A percentile compares a stretch with the other conserved stretches of the same genome.
Evolutionary conservation across 2,888 invertebrate genomes (phyloP).

Genomic region (Dinocampus coccinellae): DNA sequence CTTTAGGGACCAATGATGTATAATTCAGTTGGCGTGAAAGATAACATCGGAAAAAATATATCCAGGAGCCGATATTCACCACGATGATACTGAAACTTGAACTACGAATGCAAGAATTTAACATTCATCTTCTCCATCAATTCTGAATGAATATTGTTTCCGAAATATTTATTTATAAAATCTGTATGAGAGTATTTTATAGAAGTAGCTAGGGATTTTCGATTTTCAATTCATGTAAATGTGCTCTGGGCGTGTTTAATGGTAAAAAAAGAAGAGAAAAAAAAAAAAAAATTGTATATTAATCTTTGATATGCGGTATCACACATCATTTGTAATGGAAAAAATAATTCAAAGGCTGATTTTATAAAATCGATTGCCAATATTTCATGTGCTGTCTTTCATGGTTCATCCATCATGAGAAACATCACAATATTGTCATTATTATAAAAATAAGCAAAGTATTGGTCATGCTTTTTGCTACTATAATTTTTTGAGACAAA

Average conservation of each 20-base stretch:
- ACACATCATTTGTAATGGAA: neutral
- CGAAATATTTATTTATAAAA: neutral
- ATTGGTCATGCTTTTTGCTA: too few relatives aligned
- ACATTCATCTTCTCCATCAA: neutral
- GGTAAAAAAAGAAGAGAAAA: too few relatives aligned
- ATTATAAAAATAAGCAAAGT: too few relatives aligned
- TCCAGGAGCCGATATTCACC: slow-evolving; percentile 59
- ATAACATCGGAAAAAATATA: slow-evolving; percentile 56
- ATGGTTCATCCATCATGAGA: too few relatives aligned
- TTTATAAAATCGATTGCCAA: neutral
- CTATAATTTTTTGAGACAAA: too few relatives aligned
- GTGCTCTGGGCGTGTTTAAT: too few relatives aligned
- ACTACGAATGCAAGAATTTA: neutral
- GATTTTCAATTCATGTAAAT: slow-evolving; percentile 1
- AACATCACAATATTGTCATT: neutral
- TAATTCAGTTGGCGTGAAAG: slow-evolving; percentile 60
- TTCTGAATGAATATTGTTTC: neutral
- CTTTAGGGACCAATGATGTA: slow-evolving; percentile 65
- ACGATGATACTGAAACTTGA: slow-evolving; percentile 51
- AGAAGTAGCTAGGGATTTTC: neutral
- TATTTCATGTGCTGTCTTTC: neutral
- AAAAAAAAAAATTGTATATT: slow-evolving; percentile 11
- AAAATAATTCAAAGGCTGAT: slow-evolving; percentile 22
- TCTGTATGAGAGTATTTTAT: neutral
- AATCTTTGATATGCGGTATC: neutral